Evolutionary conservation across 2,797 vertebrate species (phyloP).

Genomic region (Acanthopagrus latus): DNA sequence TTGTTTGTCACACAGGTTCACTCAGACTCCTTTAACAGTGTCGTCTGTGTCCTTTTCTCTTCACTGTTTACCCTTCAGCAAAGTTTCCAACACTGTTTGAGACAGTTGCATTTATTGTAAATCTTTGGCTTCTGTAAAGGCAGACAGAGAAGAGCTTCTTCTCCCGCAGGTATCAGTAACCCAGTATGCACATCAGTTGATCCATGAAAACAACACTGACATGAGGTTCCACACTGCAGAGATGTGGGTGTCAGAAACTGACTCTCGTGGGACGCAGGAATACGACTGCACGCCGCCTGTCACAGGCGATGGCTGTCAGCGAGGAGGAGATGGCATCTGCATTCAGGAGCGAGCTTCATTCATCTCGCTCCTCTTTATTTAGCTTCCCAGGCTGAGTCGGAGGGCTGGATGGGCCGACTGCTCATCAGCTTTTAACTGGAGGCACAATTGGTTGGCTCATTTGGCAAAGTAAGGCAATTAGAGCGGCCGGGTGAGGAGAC

Average conservation of each 20-base stretch:
- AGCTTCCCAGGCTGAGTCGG: conserved; percentile 47
- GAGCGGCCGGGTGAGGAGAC: conserved; percentile 63
- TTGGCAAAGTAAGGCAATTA: conserved; percentile 77
- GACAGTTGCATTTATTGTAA: conserved; percentile 22
- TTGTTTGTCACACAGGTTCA: conserved; percentile 15
- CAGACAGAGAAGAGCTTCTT: conserved; percentile 15
- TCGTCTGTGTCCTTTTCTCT: conserved; percentile 13
- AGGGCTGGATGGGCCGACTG: conserved; percentile 42
- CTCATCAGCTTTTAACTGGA: conserved; percentile 73
- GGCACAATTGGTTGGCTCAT: conserved; percentile 71
- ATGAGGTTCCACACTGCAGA: conserved; percentile 33
- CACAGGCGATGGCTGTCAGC: conserved; percentile 30
- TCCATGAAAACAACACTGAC: conserved; percentile 55
- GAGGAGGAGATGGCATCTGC: conserved; percentile 30
- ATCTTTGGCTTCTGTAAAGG: conserved; percentile 23
- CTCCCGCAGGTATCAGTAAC: conserved; percentile 39
- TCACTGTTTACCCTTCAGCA: conserved; percentile 39
- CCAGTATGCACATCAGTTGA: conserved; percentile 33
- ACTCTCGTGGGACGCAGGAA: conserved; percentile 30
- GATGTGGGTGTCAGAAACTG: conserved; percentile 37
- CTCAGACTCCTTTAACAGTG: not conserved
- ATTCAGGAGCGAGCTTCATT: conserved; percentile 34
- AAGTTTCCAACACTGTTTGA: conserved; percentile 23
- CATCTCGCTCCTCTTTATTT: conserved; percentile 55
- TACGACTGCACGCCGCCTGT: conserved; percentile 44